These are phyloP conservation scores for Centropus bengalensis DNA, from an alignment of 2,113 vertebrate genomes.

Conservation along the genomic window DNA sequence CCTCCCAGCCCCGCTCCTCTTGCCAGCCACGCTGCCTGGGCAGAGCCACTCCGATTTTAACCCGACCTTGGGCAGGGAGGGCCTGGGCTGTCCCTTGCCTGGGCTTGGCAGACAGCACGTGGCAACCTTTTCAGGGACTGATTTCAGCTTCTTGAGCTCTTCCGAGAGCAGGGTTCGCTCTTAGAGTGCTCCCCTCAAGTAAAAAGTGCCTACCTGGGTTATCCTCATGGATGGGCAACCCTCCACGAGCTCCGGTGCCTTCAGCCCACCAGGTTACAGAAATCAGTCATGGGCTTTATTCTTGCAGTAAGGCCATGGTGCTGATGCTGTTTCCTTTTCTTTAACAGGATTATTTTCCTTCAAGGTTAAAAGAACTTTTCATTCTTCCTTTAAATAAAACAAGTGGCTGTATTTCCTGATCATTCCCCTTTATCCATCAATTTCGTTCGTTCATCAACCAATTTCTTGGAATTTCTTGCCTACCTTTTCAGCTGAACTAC, in stretches of 20 bases:
- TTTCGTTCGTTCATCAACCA: background rate
- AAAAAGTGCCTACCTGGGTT: background rate
- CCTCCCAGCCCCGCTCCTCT: accelerated
- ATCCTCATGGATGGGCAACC: background rate
- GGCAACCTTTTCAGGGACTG: background rate
- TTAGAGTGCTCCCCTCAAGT: background rate
- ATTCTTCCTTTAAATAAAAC: background rate
- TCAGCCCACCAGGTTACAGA: background rate
- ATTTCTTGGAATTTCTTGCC: background rate
- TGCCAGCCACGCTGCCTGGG: accelerated
- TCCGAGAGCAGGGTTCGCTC: accelerated
- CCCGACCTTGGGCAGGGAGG: background rate
- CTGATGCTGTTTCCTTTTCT: background rate
- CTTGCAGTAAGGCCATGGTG: background rate
- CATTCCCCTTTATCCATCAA: background rate
- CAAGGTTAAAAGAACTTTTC: background rate
- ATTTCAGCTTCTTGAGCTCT: background rate
- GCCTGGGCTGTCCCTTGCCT: background rate
- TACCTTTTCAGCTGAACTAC: background rate
- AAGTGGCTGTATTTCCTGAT: background rate
- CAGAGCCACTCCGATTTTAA: background rate
- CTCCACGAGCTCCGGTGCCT: background rate
- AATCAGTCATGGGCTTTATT: background rate
- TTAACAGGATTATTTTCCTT: background rate
- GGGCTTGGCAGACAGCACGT: background rate